Conservation (phyloP, 2,888 invertebrate species). For the Troglohyphantes excavatus region DNA sequence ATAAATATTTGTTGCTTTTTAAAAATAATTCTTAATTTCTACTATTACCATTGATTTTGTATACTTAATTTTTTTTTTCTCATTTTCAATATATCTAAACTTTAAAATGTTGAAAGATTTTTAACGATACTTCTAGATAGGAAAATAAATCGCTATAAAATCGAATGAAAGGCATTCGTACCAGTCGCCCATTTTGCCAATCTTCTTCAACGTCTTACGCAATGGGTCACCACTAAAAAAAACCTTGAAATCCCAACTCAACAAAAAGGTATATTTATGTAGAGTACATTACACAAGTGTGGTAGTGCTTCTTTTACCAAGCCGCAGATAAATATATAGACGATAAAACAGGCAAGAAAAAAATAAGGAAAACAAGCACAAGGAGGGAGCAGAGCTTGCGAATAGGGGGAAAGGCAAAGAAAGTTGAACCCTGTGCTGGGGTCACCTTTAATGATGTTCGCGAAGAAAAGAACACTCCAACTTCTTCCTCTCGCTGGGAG, state of each 20-base stretch:
- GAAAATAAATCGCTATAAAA: too few species aligned
- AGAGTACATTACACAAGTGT: not conserved
- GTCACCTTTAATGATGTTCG: slow-evolving; percentile 76
- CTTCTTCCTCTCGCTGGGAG: slow-evolving; percentile 48
- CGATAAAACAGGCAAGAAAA: slow-evolving; percentile 17
- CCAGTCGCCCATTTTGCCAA: too few species aligned
- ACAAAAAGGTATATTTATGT: slow-evolving; percentile 9
- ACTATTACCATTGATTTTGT: too few species aligned
- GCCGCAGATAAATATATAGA: slow-evolving; percentile 52
- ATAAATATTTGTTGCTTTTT: too few species aligned
- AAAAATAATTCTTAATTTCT: too few species aligned
- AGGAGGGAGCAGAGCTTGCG: not conserved
- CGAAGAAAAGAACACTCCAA: slow-evolving; percentile 47
- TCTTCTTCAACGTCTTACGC: too few species aligned
- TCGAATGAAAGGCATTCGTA: too few species aligned
- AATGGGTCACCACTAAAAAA: not conserved
- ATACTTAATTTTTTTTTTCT: too few species aligned
- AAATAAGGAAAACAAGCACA: slow-evolving; percentile 7
- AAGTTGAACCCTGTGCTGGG: slow-evolving; percentile 66
- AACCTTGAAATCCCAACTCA: not conserved
- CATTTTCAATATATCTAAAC: too few species aligned
- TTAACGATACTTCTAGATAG: too few species aligned
- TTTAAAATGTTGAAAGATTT: too few species aligned
- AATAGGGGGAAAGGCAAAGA: slow-evolving; percentile 37
- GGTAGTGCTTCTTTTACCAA: not conserved